Conservation (phyloP, 2,113 vertebrate species). For the Oreochromis aureus region DNA sequence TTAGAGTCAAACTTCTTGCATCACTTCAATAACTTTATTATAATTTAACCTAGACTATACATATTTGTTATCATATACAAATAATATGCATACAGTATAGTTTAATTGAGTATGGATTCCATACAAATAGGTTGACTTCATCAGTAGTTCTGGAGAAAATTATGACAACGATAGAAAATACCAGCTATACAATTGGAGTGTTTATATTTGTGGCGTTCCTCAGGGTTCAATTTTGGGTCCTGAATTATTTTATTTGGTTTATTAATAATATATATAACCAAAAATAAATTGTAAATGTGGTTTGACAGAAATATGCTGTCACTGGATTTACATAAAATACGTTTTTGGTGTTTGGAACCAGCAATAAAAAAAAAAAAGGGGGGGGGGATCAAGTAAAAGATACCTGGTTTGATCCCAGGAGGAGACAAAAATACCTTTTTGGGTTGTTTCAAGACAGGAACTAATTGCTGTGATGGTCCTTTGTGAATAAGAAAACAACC, state of each 20-base stretch:
- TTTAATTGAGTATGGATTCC: neutral
- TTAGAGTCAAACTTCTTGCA: neutral
- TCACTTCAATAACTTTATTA: neutral
- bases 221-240: neutral
- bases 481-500: neutral
- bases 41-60: neutral
- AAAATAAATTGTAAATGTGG: neutral
- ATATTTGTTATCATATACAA: neutral
- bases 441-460: neutral
- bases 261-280: neutral
- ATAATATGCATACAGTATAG: neutral
- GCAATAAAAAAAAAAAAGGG: accelerated
- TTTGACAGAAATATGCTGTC: neutral
- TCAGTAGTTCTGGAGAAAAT: neutral
- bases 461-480: neutral
- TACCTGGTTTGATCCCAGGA: neutral
- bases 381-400: neutral
- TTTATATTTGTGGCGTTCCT: neutral
- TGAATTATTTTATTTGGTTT: neutral
- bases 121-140: neutral
- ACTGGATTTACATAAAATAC: neutral
- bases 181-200: neutral
- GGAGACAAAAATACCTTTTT: neutral
- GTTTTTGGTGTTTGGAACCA: neutral
- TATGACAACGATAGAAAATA: neutral